A percentile compares a stretch with the other conserved stretches of the same genome.
Conservation (phyloP, 92 coral and sea anemone genomes). For the Desmophyllum pertusum region DNA sequence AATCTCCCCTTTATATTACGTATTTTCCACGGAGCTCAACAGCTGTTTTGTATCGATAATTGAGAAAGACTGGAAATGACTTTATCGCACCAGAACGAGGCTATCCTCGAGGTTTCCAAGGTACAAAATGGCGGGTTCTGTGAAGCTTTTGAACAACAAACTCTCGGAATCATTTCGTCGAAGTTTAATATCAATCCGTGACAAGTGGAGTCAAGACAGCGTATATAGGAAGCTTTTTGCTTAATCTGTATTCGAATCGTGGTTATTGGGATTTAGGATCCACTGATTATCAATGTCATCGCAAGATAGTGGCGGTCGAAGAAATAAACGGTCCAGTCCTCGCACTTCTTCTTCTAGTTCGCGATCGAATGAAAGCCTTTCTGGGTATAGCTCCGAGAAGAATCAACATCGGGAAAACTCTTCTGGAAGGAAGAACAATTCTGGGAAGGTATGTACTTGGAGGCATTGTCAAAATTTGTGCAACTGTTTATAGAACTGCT, state of each 20-base stretch:
- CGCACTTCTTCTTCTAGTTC: slow-evolving; percentile 70
- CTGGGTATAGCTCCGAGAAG: slow-evolving; percentile 41
- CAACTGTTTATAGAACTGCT: too few relatives aligned
- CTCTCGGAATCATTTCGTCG: background rate
- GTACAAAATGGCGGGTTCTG: slow-evolving; percentile 80
- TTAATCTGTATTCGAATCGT: background rate
- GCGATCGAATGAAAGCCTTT: slow-evolving; percentile 69
- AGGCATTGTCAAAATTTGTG: background rate
- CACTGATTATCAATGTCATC: slow-evolving; percentile 26
- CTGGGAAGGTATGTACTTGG: slow-evolving; percentile 52
- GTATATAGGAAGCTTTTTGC: background rate
- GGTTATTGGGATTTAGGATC: background rate
- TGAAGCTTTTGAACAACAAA: slow-evolving; percentile 48
- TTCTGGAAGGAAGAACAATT: slow-evolving; percentile 65
- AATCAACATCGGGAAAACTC: slow-evolving; percentile 49
- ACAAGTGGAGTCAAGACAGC: background rate
- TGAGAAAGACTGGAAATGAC: slow-evolving; percentile 4
- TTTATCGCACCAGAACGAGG: slow-evolving; percentile 28
- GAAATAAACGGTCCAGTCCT: slow-evolving; percentile 66
- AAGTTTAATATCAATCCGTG: background rate
- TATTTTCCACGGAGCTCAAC: too few relatives aligned
- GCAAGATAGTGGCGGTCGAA: slow-evolving; percentile 62
- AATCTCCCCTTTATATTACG: too few relatives aligned
- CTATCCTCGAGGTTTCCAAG: slow-evolving; percentile 62
- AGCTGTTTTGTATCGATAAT: background rate